A percentile compares a stretch with the other conserved stretches of the same genome.
phyloP scores from a whole-genome alignment of 2,797 vertebrate genomes.

The Pseudotriccus pelzelni region DNA sequence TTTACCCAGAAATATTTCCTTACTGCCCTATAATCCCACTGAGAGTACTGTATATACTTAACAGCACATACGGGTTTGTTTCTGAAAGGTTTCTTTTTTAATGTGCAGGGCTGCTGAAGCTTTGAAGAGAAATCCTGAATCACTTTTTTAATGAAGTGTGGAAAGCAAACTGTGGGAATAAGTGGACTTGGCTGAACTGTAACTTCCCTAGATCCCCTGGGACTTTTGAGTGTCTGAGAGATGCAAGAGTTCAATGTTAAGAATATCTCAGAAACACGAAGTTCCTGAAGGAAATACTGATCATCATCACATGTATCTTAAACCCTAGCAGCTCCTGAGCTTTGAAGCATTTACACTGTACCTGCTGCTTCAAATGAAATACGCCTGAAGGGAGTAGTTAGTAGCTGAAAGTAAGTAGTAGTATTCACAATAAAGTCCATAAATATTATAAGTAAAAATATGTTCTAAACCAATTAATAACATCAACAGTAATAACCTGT shows the following conservation, averaged over 20 bases:
- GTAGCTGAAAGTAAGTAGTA: neutral
- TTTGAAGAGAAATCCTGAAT: conserved; percentile 30
- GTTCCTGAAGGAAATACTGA: conserved; percentile 32
- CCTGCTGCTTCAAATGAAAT: neutral
- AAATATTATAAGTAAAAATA: neutral
- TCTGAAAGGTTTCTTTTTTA: neutral
- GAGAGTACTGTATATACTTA: neutral
- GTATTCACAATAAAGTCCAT: neutral
- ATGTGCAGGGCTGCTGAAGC: neutral
- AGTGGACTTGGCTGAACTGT: conserved; percentile 25
- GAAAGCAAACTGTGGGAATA: conserved; percentile 48
- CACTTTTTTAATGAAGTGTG: conserved; percentile 49
- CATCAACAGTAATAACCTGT: neutral
- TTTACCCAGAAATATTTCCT: neutral
- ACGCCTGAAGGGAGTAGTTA: neutral
- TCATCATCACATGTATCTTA: neutral
- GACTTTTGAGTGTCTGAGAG: neutral
- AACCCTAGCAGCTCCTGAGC: neutral
- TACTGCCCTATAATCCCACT: neutral
- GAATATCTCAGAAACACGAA: conserved; percentile 24
- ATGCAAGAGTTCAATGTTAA: neutral
- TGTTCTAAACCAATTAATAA: neutral
- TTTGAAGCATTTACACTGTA: neutral
- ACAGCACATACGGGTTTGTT: neutral
- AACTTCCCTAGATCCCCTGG: neutral